phyloP scores from a whole-genome alignment of 2,888 invertebrate genomes.

The Aphidoletes aphidimyza region DNA sequence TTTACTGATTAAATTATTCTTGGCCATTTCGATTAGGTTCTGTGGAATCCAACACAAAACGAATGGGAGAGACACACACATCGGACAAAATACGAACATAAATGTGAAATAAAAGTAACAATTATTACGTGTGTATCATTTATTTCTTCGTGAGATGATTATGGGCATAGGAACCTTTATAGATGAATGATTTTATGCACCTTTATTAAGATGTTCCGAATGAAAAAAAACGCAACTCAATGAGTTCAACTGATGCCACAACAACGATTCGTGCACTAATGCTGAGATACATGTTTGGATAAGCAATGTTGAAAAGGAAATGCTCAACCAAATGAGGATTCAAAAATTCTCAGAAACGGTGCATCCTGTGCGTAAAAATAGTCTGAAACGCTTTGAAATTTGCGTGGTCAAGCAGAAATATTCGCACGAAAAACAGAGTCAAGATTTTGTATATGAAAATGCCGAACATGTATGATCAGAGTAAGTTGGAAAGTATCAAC shows the following conservation, averaged over 20 bases:
- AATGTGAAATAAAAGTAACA: not conserved
- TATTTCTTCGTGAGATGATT: constrained; percentile 26
- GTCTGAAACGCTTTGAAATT: too few species aligned
- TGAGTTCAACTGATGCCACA: not conserved
- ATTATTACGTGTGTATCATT: constrained; percentile 30
- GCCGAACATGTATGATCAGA: too few species aligned
- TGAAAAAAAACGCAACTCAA: not conserved
- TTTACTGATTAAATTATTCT: constrained; percentile 5
- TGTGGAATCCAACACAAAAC: not conserved
- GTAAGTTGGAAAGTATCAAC: too few species aligned
- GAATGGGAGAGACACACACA: too few species aligned
- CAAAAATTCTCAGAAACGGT: not conserved
- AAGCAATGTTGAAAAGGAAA: not conserved
- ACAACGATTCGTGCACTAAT: not conserved
- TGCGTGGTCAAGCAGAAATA: too few species aligned
- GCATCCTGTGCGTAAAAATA: not conserved
- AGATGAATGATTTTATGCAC: constrained; percentile 32
- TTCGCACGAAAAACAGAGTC: too few species aligned
- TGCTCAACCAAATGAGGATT: not conserved
- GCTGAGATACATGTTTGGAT: constrained; percentile 23
- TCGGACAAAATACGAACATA: not conserved
- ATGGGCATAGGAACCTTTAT: constrained; percentile 12
- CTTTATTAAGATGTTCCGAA: constrained; percentile 2
- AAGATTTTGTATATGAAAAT: too few species aligned
- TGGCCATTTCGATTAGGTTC: constrained; percentile 2